Evolutionary conservation across 2,797 vertebrate species (phyloP).

Genomic region (Gouania willdenowi): DNA sequence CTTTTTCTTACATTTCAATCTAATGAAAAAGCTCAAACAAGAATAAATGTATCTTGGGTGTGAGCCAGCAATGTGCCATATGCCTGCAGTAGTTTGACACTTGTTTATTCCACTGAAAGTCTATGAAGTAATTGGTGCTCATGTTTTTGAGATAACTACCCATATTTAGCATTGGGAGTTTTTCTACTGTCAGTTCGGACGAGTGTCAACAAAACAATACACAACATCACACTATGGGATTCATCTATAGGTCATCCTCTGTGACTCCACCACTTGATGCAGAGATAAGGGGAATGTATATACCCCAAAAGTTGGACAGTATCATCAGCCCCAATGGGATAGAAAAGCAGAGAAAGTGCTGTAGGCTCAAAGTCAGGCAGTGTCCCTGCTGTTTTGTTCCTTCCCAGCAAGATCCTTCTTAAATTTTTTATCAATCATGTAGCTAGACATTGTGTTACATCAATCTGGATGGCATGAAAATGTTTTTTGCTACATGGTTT

Average conservation of each 20-base stretch:
- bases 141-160: too few species aligned
- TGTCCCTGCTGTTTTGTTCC: conserved; percentile 7
- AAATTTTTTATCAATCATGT: conserved; percentile 13
- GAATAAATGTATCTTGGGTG: too few species aligned
- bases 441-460: conserved; percentile 20
- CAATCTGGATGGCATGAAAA: conserved; percentile 9
- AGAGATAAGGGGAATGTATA: conserved; percentile 17
- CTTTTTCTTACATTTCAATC: too few species aligned
- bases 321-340: conserved; percentile 10
- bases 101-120: too few species aligned
- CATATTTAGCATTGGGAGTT: too few species aligned
- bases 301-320: background rate
- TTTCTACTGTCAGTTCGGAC: too few species aligned
- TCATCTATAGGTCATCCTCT: conserved; percentile 22
- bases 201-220: background rate
- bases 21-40: too few species aligned
- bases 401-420: conserved; percentile 14
- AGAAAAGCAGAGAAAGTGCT: conserved; percentile 3
- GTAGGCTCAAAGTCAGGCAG: conserved; percentile 4
- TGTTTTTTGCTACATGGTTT: conserved; percentile 7
- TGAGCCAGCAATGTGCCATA: too few species aligned
- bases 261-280: conserved; percentile 14
- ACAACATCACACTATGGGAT: conserved; percentile 1
- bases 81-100: too few species aligned
- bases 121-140: too few species aligned